Evolutionary conservation across 2,888 invertebrate species (phyloP).

Genomic region (Ischnura elegans): DNA sequence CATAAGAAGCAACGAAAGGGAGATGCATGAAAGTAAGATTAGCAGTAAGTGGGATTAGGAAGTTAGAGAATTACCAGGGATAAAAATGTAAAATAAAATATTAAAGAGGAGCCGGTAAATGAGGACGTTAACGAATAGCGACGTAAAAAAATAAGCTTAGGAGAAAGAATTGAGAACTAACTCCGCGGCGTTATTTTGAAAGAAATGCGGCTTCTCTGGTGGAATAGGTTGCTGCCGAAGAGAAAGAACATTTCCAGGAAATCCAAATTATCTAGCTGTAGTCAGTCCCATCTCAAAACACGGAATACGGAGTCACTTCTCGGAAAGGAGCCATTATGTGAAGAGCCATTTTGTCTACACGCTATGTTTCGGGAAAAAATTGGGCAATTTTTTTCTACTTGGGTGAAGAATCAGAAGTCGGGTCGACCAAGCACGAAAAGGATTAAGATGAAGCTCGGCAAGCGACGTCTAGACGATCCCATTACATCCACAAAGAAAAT

Average conservation of each 20-base stretch:
- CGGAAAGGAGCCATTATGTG: constrained; percentile 8
- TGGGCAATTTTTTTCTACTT: neutral
- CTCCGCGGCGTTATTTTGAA: neutral
- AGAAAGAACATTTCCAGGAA: neutral
- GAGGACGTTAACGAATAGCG: too few species aligned
- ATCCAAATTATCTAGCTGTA: constrained; percentile 27
- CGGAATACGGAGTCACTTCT: constrained; percentile 27
- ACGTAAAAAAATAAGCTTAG: neutral
- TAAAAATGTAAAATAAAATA: too few species aligned
- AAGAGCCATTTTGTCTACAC: constrained; percentile 33
- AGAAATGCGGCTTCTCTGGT: neutral
- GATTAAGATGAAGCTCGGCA: neutral
- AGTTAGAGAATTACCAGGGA: too few species aligned
- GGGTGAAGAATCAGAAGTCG: neutral
- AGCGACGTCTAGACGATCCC: constrained; percentile 17
- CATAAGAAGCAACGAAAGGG: too few species aligned
- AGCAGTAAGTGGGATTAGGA: too few species aligned
- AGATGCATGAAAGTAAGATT: too few species aligned
- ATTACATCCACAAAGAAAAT: constrained; percentile 1
- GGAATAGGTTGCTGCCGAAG: neutral
- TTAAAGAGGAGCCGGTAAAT: too few species aligned
- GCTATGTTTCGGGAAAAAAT: neutral
- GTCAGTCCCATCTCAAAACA: constrained; percentile 21
- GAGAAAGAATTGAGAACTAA: neutral
- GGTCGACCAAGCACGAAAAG: neutral